Percentiles rank a stretch among this genome's conserved stretches.
Conservation (phyloP, 2,797 vertebrate species). For the Hozukius guyotensis region DNA sequence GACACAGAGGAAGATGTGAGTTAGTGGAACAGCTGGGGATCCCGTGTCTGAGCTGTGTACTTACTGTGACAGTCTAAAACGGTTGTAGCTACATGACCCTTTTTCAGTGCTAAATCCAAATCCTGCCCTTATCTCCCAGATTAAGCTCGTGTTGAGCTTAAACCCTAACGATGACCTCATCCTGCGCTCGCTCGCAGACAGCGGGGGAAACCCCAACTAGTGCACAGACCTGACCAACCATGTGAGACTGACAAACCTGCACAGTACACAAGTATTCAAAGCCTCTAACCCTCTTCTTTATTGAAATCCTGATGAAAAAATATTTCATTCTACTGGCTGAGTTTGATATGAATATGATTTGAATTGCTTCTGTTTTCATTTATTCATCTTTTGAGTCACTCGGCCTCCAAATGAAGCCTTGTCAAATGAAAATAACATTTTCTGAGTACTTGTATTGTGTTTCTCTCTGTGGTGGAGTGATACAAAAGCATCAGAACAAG, state of each 20-base stretch:
- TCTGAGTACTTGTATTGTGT: not conserved
- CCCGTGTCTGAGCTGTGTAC: constrained; percentile 48
- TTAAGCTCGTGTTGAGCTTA: constrained; percentile 76
- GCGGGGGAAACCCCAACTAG: constrained; percentile 64
- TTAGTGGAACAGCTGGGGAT: constrained; percentile 45
- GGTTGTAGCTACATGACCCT: constrained; percentile 70
- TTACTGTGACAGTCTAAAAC: constrained; percentile 45
- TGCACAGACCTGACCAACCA: constrained; percentile 5
- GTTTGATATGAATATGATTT: not conserved
- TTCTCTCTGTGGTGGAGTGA: not conserved
- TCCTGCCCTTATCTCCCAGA: constrained; percentile 79
- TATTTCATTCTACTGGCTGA: not conserved
- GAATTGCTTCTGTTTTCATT: constrained; percentile 6
- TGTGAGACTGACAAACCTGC: constrained; percentile 23
- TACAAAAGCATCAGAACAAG: not conserved
- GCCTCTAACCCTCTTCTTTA: not conserved
- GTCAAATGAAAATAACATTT: not conserved
- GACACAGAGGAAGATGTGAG: constrained; percentile 9
- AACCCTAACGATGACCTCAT: constrained; percentile 83
- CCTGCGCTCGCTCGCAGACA: constrained; percentile 50
- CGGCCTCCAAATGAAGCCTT: not conserved
- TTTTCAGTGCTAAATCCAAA: constrained; percentile 79
- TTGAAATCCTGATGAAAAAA: constrained; percentile 16
- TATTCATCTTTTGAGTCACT: constrained; percentile 15
- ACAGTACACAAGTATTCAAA: not conserved